A percentile compares a stretch with the other conserved stretches of the same genome.
These are phyloP conservation scores for Clarias laeviceps DNA, from an alignment of 2,797 vertebrate species.

Conservation along the genomic window DNA sequence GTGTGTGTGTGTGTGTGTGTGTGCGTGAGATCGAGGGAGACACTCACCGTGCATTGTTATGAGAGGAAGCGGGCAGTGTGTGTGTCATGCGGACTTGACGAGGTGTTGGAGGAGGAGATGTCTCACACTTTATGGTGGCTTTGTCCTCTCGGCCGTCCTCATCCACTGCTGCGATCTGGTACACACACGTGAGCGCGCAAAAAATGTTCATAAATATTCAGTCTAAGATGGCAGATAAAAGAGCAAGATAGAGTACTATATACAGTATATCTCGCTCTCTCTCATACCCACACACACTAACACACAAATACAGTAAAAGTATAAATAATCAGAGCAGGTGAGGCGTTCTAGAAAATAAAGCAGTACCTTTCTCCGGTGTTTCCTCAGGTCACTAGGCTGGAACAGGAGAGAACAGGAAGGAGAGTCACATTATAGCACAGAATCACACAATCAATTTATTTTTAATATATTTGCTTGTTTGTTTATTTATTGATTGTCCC, in stretches of 20 bases:
- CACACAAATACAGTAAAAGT: background rate
- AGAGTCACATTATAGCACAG: background rate
- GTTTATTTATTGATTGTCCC: too few species aligned
- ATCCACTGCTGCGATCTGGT: constrained; percentile 92
- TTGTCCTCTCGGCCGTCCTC: constrained; percentile 97
- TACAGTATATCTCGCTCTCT: too few species aligned
- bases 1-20: background rate
- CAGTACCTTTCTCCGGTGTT: constrained; percentile 96
- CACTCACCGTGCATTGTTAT: constrained; percentile 88
- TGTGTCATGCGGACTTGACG: constrained; percentile 94
- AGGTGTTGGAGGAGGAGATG: constrained; percentile 93
- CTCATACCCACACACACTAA: background rate
- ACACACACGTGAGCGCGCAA: background rate
- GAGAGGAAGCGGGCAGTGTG: constrained; percentile 94
- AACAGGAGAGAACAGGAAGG: constrained; percentile 34
- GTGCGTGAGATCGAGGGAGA: too few species aligned
- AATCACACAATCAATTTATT: background rate
- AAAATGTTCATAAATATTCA: background rate
- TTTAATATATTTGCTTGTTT: too few species aligned
- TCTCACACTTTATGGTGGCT: constrained; percentile 99
- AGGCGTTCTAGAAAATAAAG: constrained; percentile 4
- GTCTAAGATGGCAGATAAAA: background rate
- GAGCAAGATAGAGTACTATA: background rate
- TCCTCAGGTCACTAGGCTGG: constrained; percentile 97
- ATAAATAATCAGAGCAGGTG: constrained; percentile 2